A percentile compares a stretch with the other conserved stretches of the same genome.
phyloP scores from a whole-genome alignment of 2,113 vertebrate species.

The Brachyhypopomus gauderio region DNA sequence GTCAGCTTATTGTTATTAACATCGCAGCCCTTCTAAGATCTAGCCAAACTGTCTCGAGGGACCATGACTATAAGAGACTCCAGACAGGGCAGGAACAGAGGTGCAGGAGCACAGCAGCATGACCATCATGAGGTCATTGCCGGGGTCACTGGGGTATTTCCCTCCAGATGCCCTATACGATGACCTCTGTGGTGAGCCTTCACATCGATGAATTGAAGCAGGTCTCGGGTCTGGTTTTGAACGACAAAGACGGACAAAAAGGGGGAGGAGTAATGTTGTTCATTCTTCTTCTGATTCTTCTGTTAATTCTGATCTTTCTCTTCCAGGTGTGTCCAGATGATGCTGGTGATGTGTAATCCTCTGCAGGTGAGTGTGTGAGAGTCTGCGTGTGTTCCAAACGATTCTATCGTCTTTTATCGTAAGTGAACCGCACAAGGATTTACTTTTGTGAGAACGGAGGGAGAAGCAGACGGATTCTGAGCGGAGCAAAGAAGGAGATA shows the following conservation, averaged over 20 bases:
- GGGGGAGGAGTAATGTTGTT: not conserved
- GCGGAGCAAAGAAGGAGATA: slow-evolving; percentile 23
- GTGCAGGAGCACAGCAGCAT: not conserved
- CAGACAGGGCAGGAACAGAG: not conserved
- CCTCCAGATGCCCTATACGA: not conserved
- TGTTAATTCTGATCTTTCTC: slow-evolving; percentile 51
- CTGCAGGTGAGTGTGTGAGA: slow-evolving; percentile 71
- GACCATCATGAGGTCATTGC: not conserved
- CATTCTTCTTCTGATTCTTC: too few species aligned
- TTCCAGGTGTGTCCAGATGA: slow-evolving; percentile 79
- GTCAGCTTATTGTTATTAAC: slow-evolving; percentile 30
- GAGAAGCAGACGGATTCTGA: slow-evolving; percentile 3
- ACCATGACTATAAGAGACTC: slow-evolving; percentile 25
- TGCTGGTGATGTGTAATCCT: slow-evolving; percentile 82
- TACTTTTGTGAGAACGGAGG: slow-evolving; percentile 31
- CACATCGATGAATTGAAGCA: too few species aligned
- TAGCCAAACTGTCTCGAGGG: slow-evolving; percentile 24
- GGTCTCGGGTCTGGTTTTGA: not conserved
- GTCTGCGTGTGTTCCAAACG: not conserved
- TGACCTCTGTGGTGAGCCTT: not conserved
- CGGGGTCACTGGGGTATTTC: slow-evolving; percentile 27
- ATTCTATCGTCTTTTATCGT: not conserved
- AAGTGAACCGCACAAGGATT: not conserved
- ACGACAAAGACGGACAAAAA: not conserved
- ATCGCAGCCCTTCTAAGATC: slow-evolving; percentile 23